Evolutionary conservation across 2,113 vertebrate genomes (phyloP).

Genomic region (Mustela nigripes): DNA sequence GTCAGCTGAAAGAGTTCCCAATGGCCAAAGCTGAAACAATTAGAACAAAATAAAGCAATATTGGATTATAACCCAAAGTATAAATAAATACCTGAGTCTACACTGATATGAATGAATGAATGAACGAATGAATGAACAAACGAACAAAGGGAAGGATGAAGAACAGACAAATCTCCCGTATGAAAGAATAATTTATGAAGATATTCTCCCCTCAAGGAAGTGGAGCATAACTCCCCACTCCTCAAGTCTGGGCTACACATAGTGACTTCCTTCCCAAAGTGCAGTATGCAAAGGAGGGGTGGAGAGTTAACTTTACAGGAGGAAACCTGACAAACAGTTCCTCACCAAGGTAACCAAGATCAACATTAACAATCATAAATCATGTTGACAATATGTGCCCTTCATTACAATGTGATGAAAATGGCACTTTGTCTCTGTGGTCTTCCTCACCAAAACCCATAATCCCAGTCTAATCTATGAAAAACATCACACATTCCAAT

Average conservation of each 20-base stretch:
- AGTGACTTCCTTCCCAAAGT: slow-evolving; percentile 46
- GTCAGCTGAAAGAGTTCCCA: not conserved
- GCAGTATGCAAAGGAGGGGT: not conserved
- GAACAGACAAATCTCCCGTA: not conserved
- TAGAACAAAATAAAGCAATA: not conserved
- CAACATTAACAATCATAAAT: not conserved
- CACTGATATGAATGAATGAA: not conserved
- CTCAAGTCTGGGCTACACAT: not conserved
- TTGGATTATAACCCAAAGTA: slow-evolving; percentile 15
- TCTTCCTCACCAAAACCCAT: not conserved
- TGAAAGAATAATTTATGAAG: slow-evolving; percentile 14
- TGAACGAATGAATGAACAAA: not conserved
- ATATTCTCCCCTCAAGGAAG: not conserved
- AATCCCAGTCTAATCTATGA: not conserved
- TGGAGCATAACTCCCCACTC: not conserved
- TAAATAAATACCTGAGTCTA: slow-evolving; percentile 21
- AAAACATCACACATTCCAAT: not conserved
- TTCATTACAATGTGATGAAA: not conserved
- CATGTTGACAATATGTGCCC: not conserved
- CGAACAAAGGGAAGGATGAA: not conserved
- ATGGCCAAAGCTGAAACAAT: not conserved
- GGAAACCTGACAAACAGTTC: not conserved
- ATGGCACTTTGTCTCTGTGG: not conserved
- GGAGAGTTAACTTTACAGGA: not conserved
- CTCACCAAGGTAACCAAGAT: not conserved